Conservation (phyloP, 2,888 invertebrate genomes). For the Strigamia transsilvanica region DNA sequence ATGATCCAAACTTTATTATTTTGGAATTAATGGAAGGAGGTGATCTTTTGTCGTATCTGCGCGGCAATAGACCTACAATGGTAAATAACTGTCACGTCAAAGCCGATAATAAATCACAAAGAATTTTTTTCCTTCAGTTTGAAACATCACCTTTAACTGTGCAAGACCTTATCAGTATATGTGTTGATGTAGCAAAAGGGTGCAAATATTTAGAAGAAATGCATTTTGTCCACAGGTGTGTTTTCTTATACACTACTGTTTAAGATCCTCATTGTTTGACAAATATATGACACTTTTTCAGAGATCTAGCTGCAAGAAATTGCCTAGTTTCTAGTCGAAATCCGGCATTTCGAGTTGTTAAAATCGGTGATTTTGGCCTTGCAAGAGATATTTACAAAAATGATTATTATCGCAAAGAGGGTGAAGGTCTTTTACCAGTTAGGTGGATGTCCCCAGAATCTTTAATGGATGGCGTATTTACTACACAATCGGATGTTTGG, state of each 20-base stretch:
- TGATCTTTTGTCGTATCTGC: constrained; percentile 88
- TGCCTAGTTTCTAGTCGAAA: constrained; percentile 76
- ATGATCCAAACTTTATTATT: constrained; percentile 90
- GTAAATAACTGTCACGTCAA: constrained; percentile 65
- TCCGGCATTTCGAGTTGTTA: constrained; percentile 76
- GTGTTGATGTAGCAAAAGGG: constrained; percentile 93
- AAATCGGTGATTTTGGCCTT: constrained; percentile 96
- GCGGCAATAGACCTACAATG: constrained; percentile 79
- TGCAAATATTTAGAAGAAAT: constrained; percentile 95
- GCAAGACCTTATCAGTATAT: constrained; percentile 87
- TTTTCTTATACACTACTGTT: neutral
- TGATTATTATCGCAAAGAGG: constrained; percentile 96
- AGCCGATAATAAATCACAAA: neutral
- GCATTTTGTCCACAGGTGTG: constrained; percentile 89
- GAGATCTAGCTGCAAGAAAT: constrained; percentile 93
- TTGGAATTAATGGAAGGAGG: constrained; percentile 99
- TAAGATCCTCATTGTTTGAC: neutral
- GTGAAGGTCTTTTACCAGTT: constrained; percentile 87
- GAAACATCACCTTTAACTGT: constrained; percentile 70
- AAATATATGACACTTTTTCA: constrained; percentile 58
- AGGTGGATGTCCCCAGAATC: constrained; percentile 98
- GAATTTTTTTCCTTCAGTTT: constrained; percentile 54
- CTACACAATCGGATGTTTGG: constrained; percentile 97
- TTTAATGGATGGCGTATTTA: constrained; percentile 93
- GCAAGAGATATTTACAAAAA: constrained; percentile 96